Conservation (phyloP, 92 coral and sea anemone genomes). For the Galaxea fascicularis region DNA sequence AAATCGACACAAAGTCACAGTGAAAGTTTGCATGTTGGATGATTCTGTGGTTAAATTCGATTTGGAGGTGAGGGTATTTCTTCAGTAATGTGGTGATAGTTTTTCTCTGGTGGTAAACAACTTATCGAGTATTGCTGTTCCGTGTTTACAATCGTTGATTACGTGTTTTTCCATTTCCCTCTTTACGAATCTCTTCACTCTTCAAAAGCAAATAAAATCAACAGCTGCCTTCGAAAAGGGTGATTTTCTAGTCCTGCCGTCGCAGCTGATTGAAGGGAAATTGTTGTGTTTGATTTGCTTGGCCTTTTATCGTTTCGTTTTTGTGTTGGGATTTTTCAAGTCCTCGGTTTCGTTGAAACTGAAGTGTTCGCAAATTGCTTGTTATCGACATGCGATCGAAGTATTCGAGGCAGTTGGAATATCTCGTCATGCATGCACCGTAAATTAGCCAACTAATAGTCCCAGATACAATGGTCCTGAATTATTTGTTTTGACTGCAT, state of each 20-base stretch:
- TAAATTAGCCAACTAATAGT: background rate
- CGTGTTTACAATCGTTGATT: background rate
- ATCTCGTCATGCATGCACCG: background rate
- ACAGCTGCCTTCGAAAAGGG: slow-evolving; percentile 21
- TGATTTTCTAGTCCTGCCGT: background rate
- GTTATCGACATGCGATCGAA: background rate
- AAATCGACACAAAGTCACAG: slow-evolving; percentile 80
- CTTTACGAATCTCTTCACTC: background rate
- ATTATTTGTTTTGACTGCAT: slow-evolving; percentile 22
- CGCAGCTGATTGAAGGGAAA: background rate
- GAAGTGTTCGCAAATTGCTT: slow-evolving; percentile 3
- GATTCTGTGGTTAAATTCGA: slow-evolving; percentile 99
- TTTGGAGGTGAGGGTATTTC: slow-evolving; percentile 80
- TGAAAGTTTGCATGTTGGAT: slow-evolving; percentile 97
- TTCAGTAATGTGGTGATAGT: background rate
- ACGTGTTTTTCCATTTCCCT: background rate
- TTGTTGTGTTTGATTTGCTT: background rate
- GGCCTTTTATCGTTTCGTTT: background rate
- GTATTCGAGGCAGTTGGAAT: background rate
- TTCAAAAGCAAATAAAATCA: slow-evolving; percentile 3
- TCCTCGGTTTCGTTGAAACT: background rate
- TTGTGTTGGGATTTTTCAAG: slow-evolving; percentile 2
- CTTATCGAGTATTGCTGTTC: background rate
- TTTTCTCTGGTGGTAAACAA: background rate
- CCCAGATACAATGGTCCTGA: background rate